These are phyloP conservation scores for Kobus ellipsiprymnus DNA, from an alignment of 2,113 vertebrate species.

Conservation along the genomic window DNA sequence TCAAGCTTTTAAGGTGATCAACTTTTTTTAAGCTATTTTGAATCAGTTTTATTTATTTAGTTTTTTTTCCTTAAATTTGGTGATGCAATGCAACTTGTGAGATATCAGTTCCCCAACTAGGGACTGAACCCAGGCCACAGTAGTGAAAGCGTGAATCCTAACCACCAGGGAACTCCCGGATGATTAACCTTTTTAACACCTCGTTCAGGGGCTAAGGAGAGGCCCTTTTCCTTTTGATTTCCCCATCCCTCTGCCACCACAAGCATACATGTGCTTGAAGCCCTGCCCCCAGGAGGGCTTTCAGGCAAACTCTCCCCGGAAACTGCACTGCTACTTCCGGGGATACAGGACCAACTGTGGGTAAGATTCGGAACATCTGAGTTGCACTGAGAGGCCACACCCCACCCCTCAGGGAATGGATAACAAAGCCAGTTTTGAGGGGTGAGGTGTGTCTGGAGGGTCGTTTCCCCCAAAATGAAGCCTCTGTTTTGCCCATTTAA, in stretches of 20 bases:
- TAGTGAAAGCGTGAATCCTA: not conserved
- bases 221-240: not conserved
- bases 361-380: not conserved
- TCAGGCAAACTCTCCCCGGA: not conserved
- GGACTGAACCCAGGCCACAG: not conserved
- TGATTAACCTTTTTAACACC: not conserved
- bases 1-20: not conserved
- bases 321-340: not conserved
- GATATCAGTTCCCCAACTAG: not conserved
- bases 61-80: not conserved
- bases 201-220: not conserved
- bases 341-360: not conserved
- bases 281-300: not conserved
- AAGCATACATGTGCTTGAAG: accelerated
- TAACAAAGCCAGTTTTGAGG: not conserved
- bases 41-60: not conserved
- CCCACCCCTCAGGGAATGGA: not conserved
- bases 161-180: not conserved
- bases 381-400: too few relatives aligned
- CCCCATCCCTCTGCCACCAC: not conserved
- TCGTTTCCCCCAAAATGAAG: not conserved
- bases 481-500: not conserved
- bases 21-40: not conserved
- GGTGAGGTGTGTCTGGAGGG: accelerated
- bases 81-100: not conserved